These are phyloP conservation scores for Oscheius sp. DNA, from an alignment of 2,888 invertebrate species.

Conservation along the genomic window DNA sequence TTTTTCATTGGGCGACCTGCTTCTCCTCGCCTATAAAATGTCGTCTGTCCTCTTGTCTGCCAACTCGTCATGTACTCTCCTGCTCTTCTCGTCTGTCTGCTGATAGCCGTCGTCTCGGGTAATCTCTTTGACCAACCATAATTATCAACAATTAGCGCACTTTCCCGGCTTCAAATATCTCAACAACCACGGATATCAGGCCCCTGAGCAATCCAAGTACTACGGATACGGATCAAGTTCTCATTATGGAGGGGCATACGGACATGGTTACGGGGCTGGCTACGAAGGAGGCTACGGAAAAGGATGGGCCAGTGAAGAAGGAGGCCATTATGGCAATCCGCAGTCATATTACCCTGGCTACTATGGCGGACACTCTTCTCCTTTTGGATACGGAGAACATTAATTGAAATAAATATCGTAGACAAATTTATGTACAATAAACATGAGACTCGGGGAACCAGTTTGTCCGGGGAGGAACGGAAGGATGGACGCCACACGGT, in stretches of 20 bases:
- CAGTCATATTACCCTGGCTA: no score
- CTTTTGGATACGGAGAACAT: no score
- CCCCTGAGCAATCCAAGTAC: neutral
- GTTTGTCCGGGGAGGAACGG: neutral
- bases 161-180: slow-evolving; percentile 2
- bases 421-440: no score
- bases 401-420: no score
- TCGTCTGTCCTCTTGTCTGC: neutral
- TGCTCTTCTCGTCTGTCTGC: neutral
- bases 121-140: neutral
- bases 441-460: no score
- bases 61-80: neutral
- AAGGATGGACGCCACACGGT: slow-evolving; percentile 10
- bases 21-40: neutral
- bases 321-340: no score
- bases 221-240: neutral
- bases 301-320: neutral
- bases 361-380: no score
- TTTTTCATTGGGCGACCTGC: neutral
- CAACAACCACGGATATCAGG: neutral
- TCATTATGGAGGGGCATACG: neutral
- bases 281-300: neutral
- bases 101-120: neutral
- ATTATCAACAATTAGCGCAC: neutral
- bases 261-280: neutral